These are phyloP conservation scores for Dipus sagitta DNA, from an alignment of 2,797 vertebrate species.

Conservation along the genomic window DNA sequence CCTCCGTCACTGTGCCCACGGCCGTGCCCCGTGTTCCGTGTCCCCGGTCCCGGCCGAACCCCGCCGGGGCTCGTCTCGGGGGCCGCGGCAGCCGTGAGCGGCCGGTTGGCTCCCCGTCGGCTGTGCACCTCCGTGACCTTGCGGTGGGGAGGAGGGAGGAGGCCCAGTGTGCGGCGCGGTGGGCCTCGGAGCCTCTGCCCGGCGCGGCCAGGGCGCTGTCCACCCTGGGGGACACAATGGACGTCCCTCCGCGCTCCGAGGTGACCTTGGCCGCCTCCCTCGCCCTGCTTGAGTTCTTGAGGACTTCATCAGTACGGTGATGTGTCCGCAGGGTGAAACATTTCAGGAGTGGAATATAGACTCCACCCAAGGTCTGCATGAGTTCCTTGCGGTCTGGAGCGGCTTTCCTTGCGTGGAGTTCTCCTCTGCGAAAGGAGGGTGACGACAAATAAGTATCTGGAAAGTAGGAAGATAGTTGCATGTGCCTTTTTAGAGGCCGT, in stretches of 20 bases:
- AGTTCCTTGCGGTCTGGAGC: neutral
- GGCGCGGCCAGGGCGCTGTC: neutral
- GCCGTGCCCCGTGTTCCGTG: neutral
- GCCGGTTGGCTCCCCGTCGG: neutral
- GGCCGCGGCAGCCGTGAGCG: neutral
- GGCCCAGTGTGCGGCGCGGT: neutral
- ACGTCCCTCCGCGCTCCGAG: neutral
- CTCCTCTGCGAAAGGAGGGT: neutral
- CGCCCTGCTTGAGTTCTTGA: neutral
- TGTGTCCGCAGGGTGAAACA: neutral
- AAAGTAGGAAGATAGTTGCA: neutral
- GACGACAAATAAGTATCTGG: neutral
- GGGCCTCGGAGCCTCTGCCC: neutral
- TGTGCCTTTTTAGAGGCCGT: neutral
- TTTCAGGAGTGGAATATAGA: neutral
- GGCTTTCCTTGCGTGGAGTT: neutral
- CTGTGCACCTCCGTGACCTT: constrained; percentile 48
- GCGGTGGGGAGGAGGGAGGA: neutral
- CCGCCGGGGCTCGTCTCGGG: neutral
- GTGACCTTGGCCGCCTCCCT: constrained; percentile 63
- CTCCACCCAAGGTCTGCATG: neutral
- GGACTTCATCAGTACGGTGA: neutral
- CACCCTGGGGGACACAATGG: neutral
- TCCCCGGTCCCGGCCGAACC: neutral
- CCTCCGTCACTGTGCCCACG: too few species aligned